phyloP scores from a whole-genome alignment of 2,797 vertebrate species.

The Balearica regulorum region DNA sequence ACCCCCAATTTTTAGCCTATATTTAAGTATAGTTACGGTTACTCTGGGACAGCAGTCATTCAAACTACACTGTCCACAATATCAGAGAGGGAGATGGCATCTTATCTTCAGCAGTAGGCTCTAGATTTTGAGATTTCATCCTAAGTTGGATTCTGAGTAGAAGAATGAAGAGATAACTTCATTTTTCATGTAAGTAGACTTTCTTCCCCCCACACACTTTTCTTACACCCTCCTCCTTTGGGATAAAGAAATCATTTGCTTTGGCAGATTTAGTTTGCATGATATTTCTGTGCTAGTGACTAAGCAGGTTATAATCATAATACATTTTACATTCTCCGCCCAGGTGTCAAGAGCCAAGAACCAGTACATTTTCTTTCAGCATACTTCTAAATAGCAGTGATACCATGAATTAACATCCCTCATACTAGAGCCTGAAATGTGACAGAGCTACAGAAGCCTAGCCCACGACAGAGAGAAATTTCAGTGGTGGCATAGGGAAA shows the following conservation, averaged over 20 bases:
- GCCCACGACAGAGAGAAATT: not conserved
- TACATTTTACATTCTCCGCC: not conserved
- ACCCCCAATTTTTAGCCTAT: not conserved
- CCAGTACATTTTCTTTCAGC: not conserved
- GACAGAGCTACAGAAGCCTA: not conserved
- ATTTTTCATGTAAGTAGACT: not conserved
- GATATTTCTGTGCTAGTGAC: not conserved
- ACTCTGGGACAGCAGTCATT: not conserved
- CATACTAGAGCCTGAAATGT: not conserved
- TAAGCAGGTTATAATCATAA: not conserved
- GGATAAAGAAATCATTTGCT: not conserved
- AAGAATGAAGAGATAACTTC: not conserved
- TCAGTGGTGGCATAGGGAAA: not conserved
- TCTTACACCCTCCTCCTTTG: not conserved
- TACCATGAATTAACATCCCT: not conserved
- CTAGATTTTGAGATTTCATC: not conserved
- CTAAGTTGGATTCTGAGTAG: not conserved
- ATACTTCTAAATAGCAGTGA: not conserved
- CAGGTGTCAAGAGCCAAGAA: not conserved
- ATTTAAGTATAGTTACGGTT: not conserved
- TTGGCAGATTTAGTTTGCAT: not conserved
- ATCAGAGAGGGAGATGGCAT: not conserved
- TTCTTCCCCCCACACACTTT: not conserved
- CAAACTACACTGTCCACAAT: not conserved
- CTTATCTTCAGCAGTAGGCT: not conserved